Conservation (phyloP, 2,797 vertebrate species). For the Ambastaia sidthimunki region DNA sequence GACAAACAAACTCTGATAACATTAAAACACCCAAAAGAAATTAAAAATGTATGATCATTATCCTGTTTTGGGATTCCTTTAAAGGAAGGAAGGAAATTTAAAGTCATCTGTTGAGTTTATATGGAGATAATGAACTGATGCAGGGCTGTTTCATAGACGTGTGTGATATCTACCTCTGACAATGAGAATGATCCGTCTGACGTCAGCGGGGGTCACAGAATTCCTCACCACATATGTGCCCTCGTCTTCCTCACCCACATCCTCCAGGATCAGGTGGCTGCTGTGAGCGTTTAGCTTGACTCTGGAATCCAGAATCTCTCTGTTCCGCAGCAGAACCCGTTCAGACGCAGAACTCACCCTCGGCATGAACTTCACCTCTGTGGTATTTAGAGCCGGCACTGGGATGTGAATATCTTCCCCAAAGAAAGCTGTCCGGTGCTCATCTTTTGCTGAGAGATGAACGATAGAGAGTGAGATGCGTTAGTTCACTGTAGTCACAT, state of each 20-base stretch:
- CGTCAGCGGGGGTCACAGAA: constrained; percentile 31
- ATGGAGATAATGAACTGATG: neutral
- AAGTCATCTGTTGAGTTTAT: no score
- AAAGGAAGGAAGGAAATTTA: no score
- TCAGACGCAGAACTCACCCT: constrained; percentile 42
- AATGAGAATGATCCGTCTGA: constrained; percentile 65
- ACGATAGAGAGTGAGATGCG: neutral
- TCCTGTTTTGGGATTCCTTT: no score
- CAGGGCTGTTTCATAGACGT: neutral
- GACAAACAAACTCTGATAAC: no score
- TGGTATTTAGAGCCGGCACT: constrained; percentile 51
- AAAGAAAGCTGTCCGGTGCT: constrained; percentile 72
- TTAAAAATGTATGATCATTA: no score
- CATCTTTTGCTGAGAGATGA: constrained; percentile 66
- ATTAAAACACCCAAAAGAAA: no score
- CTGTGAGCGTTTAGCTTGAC: constrained; percentile 54
- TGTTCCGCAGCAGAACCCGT: constrained; percentile 64
- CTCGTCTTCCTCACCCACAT: constrained; percentile 76
- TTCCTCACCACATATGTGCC: constrained; percentile 72
- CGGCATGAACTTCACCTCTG: constrained; percentile 72
- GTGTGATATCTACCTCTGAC: constrained; percentile 69
- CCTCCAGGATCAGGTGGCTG: constrained; percentile 73
- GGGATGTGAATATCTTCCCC: constrained; percentile 76
- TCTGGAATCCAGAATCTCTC: constrained; percentile 42
- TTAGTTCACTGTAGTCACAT: neutral